These are phyloP conservation scores for Uria lomvia DNA, from an alignment of 2,113 vertebrate genomes.

Conservation along the genomic window DNA sequence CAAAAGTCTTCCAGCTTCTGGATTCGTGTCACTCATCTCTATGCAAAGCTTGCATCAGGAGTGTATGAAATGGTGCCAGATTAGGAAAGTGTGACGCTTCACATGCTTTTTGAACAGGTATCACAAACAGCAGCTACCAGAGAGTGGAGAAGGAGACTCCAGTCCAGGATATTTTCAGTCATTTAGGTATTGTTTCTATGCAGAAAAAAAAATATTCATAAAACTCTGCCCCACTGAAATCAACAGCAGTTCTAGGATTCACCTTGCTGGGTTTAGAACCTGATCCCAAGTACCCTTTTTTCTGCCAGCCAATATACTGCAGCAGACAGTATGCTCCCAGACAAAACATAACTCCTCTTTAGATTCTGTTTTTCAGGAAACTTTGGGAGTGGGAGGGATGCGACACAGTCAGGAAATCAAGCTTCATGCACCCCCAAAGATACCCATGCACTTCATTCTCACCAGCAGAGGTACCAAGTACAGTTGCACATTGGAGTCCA, in stretches of 20 bases:
- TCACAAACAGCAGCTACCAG: not conserved
- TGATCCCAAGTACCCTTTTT: not conserved
- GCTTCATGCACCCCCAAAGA: not conserved
- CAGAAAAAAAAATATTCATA: not conserved
- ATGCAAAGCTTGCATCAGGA: not conserved
- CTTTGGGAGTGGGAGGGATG: not conserved
- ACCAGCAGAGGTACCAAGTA: not conserved
- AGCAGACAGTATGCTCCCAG: not conserved
- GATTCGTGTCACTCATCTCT: not conserved
- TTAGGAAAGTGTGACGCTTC: not conserved
- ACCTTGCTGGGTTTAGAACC: not conserved
- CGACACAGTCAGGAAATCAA: not conserved
- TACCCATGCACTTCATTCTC: not conserved
- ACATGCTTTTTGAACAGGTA: not conserved
- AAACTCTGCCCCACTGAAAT: not conserved
- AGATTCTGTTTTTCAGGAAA: not conserved
- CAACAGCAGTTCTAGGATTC: not conserved
- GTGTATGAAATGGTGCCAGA: not conserved
- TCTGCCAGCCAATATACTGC: not conserved
- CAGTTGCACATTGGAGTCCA: rapidly evolving
- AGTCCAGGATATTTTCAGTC: not conserved
- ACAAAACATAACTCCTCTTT: not conserved
- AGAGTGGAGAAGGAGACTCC: not conserved
- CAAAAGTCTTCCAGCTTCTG: not conserved
- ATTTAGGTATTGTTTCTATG: not conserved